Evolutionary conservation across 2,888 invertebrate species (phyloP), one percentile per base, ranked within the genome.

Genomic region (Rhaphigaster nebulosa): DNA sequence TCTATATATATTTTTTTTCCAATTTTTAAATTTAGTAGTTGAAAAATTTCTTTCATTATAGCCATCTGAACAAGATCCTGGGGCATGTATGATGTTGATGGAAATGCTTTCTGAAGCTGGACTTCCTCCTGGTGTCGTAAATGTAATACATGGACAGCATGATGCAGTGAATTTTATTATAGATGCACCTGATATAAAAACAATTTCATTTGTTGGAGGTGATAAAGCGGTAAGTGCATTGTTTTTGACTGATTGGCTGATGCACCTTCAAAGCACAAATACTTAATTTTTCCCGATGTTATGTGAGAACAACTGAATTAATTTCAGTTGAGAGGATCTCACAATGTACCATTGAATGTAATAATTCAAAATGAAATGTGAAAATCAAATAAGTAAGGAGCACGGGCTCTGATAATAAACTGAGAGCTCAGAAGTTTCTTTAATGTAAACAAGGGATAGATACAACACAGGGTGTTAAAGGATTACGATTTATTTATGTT

Each of bases 171-270:
- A 99, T 94, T 99, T 99, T 94, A 97, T 99, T 93, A 99, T 99
- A 94, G 98, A 99, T 94, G 96, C 98, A 93, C 98, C 98, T 6
- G 98, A 97, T 93, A 99, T 99, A 93, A 97, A 96, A 94, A 99
- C 99, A 0, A 98, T 99, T 54, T 99, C 99, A 15, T 99, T 99
- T 94, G 99, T 99, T 20, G 99, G 99, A 90, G 99, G 99, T 0
- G 99, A 99, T 93, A 96, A 95, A 92, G 99, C 99, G 87, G 99
- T 96, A 94, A 94, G 94, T 93, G 89, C n/a, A n/a, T 45, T 41
- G 4, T 34, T 38, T 54, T 54, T 29, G 29, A 26, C 29, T n/a
- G 29, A 29, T 29, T 65, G n/a, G n/a, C n/a, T n/a, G n/a, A n/a
- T n/a, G n/a, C n/a, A n/a, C n/a, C n/a, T n/a, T n/a, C n/a, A n/a